Conservation (phyloP, 1,140 invertebrate genomes). For the Megalonaias nervosa region DNA sequence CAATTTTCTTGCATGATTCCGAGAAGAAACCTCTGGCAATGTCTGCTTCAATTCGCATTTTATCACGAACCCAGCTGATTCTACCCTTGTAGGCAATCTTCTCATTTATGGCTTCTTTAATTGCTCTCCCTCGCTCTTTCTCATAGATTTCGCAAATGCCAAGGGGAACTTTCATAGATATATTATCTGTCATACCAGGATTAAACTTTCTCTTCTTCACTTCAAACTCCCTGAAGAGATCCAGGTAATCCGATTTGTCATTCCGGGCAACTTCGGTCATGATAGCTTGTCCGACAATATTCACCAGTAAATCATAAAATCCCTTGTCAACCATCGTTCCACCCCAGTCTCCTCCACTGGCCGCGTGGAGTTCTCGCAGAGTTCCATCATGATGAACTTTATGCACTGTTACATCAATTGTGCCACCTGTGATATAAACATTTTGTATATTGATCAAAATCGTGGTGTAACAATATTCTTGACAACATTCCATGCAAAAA, state of each 20-base stretch:
- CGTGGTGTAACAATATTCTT: too few species aligned
- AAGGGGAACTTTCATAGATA: conserved; percentile 17
- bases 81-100: neutral
- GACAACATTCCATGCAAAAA: too few species aligned
- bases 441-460: too few species aligned
- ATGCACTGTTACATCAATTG: conserved; percentile 13
- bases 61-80: conserved; percentile 9
- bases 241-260: conserved; percentile 16
- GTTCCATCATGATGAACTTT: neutral
- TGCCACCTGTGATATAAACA: conserved; percentile 7
- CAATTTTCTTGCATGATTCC: neutral
- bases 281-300: conserved; percentile 26
- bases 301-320: conserved; percentile 23
- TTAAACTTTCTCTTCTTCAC: conserved; percentile 29
- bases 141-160: conserved; percentile 18
- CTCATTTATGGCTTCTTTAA: neutral
- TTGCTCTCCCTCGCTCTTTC: neutral
- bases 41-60: conserved; percentile 13
- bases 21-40: conserved; percentile 14
- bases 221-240: conserved; percentile 37
- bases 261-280: conserved; percentile 17
- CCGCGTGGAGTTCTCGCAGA: neutral
- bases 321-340: neutral
- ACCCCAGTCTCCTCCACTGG: conserved; percentile 4
- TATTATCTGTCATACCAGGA: neutral